These are phyloP conservation scores for Eueremaeus valkanovi DNA, from an alignment of 2,888 invertebrate species.

Conservation along the genomic window DNA sequence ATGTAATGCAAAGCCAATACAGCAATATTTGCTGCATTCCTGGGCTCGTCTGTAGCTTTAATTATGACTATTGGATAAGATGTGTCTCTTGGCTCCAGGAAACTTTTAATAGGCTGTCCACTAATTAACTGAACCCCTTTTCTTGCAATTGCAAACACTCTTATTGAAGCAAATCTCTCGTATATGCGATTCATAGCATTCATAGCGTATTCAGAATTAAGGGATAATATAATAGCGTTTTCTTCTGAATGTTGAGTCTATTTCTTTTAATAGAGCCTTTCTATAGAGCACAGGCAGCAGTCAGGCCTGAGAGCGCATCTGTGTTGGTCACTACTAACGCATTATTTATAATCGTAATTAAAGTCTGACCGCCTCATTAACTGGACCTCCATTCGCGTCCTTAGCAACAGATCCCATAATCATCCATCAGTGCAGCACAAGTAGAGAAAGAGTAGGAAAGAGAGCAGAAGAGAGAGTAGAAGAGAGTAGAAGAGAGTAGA, in stretches of 20 bases:
- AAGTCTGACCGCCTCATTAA: constrained; percentile 39
- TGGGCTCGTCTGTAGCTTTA: constrained; percentile 31
- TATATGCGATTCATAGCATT: constrained; percentile 18
- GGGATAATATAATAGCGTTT: background rate
- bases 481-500: background rate
- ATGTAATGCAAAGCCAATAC: background rate
- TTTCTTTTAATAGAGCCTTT: constrained; percentile 29
- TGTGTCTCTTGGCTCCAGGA: constrained; percentile 36
- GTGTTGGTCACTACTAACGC: constrained; percentile 35
- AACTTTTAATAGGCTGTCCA: constrained; percentile 38
- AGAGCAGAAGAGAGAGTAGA: background rate
- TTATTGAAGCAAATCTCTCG: constrained; percentile 27
- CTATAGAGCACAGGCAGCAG: constrained; percentile 12
- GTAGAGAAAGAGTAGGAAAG: background rate
- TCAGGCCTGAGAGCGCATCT: constrained; percentile 9
- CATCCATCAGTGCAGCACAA: constrained; percentile 34
- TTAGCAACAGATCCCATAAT: constrained; percentile 39
- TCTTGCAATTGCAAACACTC: constrained; percentile 16
- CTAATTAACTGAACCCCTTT: constrained; percentile 37
- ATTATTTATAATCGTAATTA: constrained; percentile 40
- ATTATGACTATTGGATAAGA: constrained; percentile 38
- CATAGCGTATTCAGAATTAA: background rate
- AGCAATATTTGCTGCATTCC: constrained; percentile 30
- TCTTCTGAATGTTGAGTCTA: constrained; percentile 24
- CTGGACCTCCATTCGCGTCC: constrained; percentile 35